These are phyloP conservation scores for Spongia lamella DNA, from an alignment of 37 sponge, comb jelly and placozoan genomes.

Conservation along the genomic window DNA sequence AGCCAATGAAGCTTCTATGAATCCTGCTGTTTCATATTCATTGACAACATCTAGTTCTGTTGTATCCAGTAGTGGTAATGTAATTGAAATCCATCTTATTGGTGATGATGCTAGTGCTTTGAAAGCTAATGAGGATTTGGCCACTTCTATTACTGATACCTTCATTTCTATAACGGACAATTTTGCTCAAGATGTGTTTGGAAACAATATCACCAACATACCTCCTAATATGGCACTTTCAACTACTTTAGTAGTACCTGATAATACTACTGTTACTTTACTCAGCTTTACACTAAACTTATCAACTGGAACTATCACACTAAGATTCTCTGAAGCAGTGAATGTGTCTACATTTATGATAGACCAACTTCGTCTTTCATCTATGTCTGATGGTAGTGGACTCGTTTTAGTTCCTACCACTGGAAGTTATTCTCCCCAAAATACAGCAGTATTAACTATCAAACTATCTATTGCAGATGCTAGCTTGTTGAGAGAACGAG, in stretches of 20 bases:
- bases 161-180: slow-evolving; percentile 32
- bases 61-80: slow-evolving; percentile 43
- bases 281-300: slow-evolving; percentile 65
- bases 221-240: slow-evolving; percentile 27
- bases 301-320: slow-evolving; percentile 32
- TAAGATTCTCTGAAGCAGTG: slow-evolving; percentile 85
- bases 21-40: slow-evolving; percentile 24
- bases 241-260: slow-evolving; percentile 49
- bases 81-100: slow-evolving; percentile 75
- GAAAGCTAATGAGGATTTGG: slow-evolving; percentile 66
- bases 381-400: slow-evolving; percentile 37
- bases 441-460: slow-evolving; percentile 63
- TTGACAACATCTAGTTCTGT: slow-evolving; percentile 63
- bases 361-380: slow-evolving; percentile 59
- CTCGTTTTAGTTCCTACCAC: slow-evolving; percentile 46
- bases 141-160: slow-evolving; percentile 55
- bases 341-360: slow-evolving; percentile 54
- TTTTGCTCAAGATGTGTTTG: slow-evolving; percentile 65
- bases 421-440: slow-evolving; percentile 49
- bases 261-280: slow-evolving; percentile 65
- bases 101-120: slow-evolving; percentile 79
- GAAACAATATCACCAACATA: slow-evolving; percentile 51
- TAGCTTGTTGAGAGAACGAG: slow-evolving; percentile 58
- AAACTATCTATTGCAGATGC: slow-evolving; percentile 56
- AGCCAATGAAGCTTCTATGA: slow-evolving; percentile 35